Percentiles rank a stretch among this genome's conserved stretches.
Conservation (phyloP, 2,888 invertebrate genomes). For the Agrilus mali region DNA sequence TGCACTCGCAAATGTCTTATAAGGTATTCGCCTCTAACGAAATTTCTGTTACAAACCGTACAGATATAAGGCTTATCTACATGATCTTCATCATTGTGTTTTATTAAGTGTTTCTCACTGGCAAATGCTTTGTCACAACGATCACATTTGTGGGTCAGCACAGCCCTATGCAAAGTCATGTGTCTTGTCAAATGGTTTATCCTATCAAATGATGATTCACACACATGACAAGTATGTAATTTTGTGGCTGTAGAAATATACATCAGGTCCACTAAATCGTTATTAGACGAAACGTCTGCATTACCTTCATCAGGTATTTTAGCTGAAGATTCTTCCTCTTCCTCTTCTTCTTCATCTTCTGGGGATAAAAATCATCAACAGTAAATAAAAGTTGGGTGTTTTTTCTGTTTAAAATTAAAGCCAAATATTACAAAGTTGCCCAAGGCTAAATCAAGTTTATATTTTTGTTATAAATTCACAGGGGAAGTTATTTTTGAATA, state of each 20-base stretch:
- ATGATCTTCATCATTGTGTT: constrained; percentile 32
- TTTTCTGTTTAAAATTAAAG: too few relatives aligned
- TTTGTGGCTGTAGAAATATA: constrained; percentile 10
- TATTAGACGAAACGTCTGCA: too few relatives aligned
- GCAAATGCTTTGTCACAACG: constrained; percentile 32
- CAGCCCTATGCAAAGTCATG: constrained; percentile 31
- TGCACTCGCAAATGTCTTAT: constrained; percentile 33
- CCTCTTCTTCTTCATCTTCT: too few relatives aligned
- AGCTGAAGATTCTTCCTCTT: too few relatives aligned
- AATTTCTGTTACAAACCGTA: constrained; percentile 31
- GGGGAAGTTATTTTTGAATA: too few relatives aligned
- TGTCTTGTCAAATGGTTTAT: constrained; percentile 33
- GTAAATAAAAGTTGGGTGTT: too few relatives aligned
- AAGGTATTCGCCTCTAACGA: constrained; percentile 33
- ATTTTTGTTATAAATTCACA: too few relatives aligned
- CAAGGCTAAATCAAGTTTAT: too few relatives aligned
- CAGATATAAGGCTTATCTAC: constrained; percentile 33
- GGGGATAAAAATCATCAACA: too few relatives aligned
- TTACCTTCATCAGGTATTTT: too few relatives aligned
- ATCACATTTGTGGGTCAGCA: constrained; percentile 31
- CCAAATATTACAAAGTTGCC: too few relatives aligned
- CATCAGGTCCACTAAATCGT: neutral
- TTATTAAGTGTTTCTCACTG: constrained; percentile 26
- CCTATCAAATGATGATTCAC: constrained; percentile 27
- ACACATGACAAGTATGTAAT: constrained; percentile 31